Percentiles rank a stretch among this genome's conserved stretches.
Evolutionary conservation across 2,797 vertebrate species (phyloP).

Genomic region (Sarcoramphus papa): DNA sequence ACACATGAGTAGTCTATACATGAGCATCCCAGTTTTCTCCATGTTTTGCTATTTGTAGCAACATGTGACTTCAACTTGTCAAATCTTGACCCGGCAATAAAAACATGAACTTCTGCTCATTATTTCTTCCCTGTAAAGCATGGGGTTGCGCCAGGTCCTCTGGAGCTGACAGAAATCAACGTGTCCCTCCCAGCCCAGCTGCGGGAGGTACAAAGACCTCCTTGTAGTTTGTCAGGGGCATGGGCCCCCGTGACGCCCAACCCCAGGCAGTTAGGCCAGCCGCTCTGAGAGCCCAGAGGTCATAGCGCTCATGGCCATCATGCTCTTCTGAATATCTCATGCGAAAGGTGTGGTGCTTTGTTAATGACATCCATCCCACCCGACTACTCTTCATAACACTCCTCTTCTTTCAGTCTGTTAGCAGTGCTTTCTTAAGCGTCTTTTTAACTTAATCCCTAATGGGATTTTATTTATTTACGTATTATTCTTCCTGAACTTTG

Average conservation of each 20-base stretch:
- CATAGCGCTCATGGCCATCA: neutral
- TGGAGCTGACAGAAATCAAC: neutral
- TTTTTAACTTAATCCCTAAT: neutral
- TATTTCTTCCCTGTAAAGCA: neutral
- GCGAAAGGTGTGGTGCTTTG: neutral
- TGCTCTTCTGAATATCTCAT: neutral
- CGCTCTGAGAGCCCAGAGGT: neutral
- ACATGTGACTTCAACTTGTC: neutral
- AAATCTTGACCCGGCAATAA: neutral
- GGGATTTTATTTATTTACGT: neutral
- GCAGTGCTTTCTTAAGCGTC: neutral
- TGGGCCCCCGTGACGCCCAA: fast-evolving
- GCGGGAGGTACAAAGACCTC: neutral
- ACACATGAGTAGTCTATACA: neutral
- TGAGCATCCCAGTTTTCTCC: neutral
- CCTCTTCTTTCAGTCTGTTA: neutral
- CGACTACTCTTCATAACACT: neutral
- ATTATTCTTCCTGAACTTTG: neutral
- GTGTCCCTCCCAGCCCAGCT: neutral
- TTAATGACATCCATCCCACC: neutral
- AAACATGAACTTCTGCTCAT: neutral
- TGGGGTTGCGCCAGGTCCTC: neutral
- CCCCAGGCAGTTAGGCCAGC: neutral
- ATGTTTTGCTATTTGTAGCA: neutral
- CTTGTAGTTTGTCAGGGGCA: neutral